Base-by-base conservation (phyloP, 2,888 invertebrate species). In the Campoplex capitator region DNA sequence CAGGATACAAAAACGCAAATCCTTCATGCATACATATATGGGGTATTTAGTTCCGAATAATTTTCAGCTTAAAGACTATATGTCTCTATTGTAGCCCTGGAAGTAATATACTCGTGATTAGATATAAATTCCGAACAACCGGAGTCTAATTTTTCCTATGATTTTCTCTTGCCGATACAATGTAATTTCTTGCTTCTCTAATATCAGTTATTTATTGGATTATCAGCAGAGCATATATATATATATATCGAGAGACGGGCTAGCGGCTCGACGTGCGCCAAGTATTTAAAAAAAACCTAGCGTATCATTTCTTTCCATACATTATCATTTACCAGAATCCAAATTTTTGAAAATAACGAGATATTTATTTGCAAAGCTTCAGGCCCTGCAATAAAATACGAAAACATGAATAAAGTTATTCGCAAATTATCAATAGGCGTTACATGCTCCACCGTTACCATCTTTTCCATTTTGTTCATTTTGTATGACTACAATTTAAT, bases 1-100 rank as follows among this genome's bases (percentile, higher is more conserved):
- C 67, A 23, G 48, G 68, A n/a, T 48, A 82, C 67, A 75, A 82
- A 58, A 56, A 54, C 28, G 67, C 75, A 54, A 80, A 74, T 65
- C 23, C 42, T 73, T 67, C 65, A 35, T 79, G 35, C 68, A 79
- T 35, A 70, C 42, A 8, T 51, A 54, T 38, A 68, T 42, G 38
- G 23, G 2, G n/a, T 23, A 42, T 58, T 42, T 62, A 62, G 32
- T 62, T 62, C 62, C 62, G 62, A 62, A 62, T 32, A 62, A 32
- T 62, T 32, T 62, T 62, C 32, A 62, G 7, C 32, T 32, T 62
- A 4, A 32, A 62, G 32, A 62, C 32, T 13, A 32, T 28, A 13
- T 28, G 11, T 13, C 32, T 62, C 13, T 62, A 32, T 16, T 16
- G 16, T 32, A 16, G 16, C 16, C 32, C 16, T 6, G 6, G 32